Evolutionary conservation across 2,888 invertebrate species (phyloP).

Genomic region (Amblyteles armatorius): DNA sequence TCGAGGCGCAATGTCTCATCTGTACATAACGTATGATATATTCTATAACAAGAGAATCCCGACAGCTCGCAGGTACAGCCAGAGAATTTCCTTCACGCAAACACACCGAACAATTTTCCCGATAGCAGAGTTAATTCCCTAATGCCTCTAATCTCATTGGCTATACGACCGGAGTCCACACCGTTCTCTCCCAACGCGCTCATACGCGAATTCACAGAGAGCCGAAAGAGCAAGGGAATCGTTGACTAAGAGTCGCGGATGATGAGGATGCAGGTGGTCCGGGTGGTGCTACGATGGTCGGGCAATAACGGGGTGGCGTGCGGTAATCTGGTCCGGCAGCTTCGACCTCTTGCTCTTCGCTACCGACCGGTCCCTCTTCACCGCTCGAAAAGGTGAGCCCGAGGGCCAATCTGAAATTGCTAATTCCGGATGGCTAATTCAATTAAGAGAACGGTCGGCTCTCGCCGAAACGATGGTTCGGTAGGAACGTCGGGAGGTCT

Average conservation of each 20-base stretch:
- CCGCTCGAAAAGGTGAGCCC: conserved; percentile 65
- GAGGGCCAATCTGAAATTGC: conserved; percentile 81
- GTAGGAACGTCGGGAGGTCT: conserved; percentile 32
- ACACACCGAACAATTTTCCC: conserved; percentile 39
- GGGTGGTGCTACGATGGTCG: neutral
- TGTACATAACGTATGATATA: conserved; percentile 43
- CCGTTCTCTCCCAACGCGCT: conserved; percentile 6
- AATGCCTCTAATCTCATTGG: conserved; percentile 58
- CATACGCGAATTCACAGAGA: conserved; percentile 44
- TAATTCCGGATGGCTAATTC: conserved; percentile 83
- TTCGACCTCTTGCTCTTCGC: conserved; percentile 33
- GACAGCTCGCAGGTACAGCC: conserved; percentile 41
- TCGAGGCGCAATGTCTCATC: neutral
- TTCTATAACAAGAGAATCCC: conserved; percentile 18
- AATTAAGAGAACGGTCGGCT: conserved; percentile 81
- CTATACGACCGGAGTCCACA: conserved; percentile 44
- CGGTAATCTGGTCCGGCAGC: conserved; percentile 57
- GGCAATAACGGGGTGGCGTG: conserved; percentile 57
- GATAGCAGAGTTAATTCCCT: conserved; percentile 52
- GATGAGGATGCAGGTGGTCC: conserved; percentile 3
- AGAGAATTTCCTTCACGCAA: neutral
- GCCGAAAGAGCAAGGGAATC: conserved; percentile 31
- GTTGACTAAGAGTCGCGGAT: conserved; percentile 1
- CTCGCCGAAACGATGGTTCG: conserved; percentile 58
- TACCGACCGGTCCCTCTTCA: conserved; percentile 30